phyloP scores from a whole-genome alignment of 2,888 invertebrate genomes.

The Scotopteryx bipunctaria region DNA sequence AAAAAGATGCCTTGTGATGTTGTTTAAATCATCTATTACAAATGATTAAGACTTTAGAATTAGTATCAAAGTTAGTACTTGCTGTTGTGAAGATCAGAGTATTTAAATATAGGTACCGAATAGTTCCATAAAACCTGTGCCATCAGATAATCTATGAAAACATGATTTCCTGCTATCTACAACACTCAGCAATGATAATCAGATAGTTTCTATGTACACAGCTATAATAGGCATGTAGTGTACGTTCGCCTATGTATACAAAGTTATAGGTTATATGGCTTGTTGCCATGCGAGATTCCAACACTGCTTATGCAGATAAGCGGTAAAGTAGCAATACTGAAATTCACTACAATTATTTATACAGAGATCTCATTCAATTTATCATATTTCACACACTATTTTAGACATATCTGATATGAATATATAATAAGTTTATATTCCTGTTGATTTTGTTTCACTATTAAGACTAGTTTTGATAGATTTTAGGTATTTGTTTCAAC shows the following conservation, averaged over 20 bases:
- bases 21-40: too few relatives aligned
- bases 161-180: constrained; percentile 49
- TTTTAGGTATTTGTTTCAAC: constrained; percentile 38
- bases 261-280: constrained; percentile 69
- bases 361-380: constrained; percentile 35
- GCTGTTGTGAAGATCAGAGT: too few relatives aligned
- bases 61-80: too few relatives aligned
- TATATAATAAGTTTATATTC: too few relatives aligned
- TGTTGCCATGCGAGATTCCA: constrained; percentile 75
- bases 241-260: constrained; percentile 54
- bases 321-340: constrained; percentile 38
- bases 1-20: too few relatives aligned
- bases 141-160: constrained; percentile 40
- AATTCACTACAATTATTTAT: constrained; percentile 32
- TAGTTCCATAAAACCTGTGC: constrained; percentile 27
- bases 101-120: neutral
- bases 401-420: neutral
- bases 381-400: neutral
- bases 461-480: constrained; percentile 43
- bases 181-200: constrained; percentile 57
- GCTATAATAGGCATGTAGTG: constrained; percentile 44
- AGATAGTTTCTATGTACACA: constrained; percentile 60
- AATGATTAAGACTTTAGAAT: too few relatives aligned
- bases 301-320: constrained; percentile 46
- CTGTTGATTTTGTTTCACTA: constrained; percentile 27